Evolutionary conservation across 2,888 invertebrate species (phyloP).

Genomic region (Cantharis rustica): DNA sequence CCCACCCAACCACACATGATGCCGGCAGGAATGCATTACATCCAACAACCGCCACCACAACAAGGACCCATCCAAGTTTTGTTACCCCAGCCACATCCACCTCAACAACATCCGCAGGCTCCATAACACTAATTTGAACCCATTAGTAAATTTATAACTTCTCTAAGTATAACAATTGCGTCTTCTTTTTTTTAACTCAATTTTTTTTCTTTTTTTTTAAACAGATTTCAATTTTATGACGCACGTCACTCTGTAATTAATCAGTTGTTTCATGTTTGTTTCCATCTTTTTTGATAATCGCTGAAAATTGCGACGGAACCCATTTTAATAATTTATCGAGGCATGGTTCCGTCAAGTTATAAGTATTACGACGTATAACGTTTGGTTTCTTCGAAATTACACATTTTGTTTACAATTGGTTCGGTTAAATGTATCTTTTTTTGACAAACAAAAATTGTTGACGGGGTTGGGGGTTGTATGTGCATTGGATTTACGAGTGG

Average conservation of each 20-base stretch:
- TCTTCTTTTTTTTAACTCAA: background rate
- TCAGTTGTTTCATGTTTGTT: background rate
- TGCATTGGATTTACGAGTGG: background rate
- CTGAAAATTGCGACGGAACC: background rate
- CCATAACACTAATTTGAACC: constrained; percentile 46
- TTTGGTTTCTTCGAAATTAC: background rate
- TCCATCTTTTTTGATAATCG: background rate
- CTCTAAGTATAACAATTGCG: constrained; percentile 14
- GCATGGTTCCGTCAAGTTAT: background rate
- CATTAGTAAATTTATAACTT: constrained; percentile 22
- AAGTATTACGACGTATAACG: background rate
- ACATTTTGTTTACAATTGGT: background rate
- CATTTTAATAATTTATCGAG: background rate
- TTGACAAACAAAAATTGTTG: background rate
- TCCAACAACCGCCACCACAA: constrained; percentile 58
- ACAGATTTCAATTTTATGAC: background rate
- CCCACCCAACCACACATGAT: constrained; percentile 60
- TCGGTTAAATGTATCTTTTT: background rate
- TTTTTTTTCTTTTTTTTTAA: background rate
- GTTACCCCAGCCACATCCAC: constrained; percentile 55
- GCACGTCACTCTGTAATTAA: background rate
- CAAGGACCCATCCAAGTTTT: constrained; percentile 57
- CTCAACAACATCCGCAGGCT: constrained; percentile 49
- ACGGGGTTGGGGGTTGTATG: background rate
- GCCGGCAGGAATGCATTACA: constrained; percentile 56